Conservation (phyloP, 2,797 vertebrate genomes). For the Syngnathus acus region DNA sequence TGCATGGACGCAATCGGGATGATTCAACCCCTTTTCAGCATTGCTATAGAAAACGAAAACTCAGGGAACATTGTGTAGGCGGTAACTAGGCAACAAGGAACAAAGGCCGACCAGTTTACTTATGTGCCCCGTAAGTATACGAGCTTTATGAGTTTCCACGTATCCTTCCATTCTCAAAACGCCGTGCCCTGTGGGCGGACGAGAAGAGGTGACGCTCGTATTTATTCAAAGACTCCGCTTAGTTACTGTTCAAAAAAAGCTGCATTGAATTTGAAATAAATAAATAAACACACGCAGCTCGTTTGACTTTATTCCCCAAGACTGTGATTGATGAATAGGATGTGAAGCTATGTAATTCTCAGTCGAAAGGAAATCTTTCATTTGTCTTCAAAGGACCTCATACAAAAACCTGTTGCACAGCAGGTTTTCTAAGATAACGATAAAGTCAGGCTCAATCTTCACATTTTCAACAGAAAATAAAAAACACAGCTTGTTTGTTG, state of each 20-base stretch:
- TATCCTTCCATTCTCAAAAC: conserved; percentile 23
- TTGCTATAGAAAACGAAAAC: not conserved
- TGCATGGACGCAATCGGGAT: not conserved
- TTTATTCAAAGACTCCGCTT: not conserved
- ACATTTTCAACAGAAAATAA: no score
- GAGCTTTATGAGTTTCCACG: conserved; percentile 41
- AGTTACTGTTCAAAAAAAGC: not conserved
- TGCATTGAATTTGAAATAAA: not conserved
- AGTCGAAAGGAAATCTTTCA: not conserved
- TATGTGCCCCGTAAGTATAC: conserved; percentile 31
- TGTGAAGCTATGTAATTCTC: not conserved
- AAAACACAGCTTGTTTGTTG: not conserved
- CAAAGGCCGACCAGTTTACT: conserved; percentile 39
- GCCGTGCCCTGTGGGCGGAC: conserved; percentile 6
- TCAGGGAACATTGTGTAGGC: conserved; percentile 31
- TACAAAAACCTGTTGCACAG: no score
- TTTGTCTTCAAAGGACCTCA: not conserved
- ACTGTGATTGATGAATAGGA: not conserved
- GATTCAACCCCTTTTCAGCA: not conserved
- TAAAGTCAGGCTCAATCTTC: not conserved
- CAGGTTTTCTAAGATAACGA: no score
- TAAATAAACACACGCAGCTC: not conserved
- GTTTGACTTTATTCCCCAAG: not conserved
- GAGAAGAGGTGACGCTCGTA: conserved; percentile 7
- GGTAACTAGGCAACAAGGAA: conserved; percentile 62